Evolutionary conservation across 2,797 vertebrate genomes (phyloP).

Genomic region (Diceros bicornis): DNA sequence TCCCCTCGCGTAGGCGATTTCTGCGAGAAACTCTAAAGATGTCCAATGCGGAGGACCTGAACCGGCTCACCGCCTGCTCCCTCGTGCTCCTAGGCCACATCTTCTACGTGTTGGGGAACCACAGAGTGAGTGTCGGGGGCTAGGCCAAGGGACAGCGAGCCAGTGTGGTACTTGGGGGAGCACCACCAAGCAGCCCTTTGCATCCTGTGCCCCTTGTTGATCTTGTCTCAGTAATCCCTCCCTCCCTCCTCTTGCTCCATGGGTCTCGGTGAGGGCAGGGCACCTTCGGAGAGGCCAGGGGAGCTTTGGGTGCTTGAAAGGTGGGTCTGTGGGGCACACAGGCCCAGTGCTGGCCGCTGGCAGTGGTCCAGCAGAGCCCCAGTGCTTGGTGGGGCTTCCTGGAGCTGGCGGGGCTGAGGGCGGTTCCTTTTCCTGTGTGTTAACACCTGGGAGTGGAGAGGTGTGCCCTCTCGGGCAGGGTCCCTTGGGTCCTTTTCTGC

Average conservation of each 20-base stretch:
- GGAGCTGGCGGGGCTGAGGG: not conserved
- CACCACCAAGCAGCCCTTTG: not conserved
- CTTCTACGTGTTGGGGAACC: conserved; percentile 98
- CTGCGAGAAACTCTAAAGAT: conserved; percentile 98
- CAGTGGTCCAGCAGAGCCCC: not conserved
- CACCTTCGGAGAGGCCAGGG: not conserved
- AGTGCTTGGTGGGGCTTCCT: not conserved
- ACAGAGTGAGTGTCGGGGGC: conserved; percentile 92
- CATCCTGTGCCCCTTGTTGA: not conserved
- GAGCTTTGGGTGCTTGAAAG: not conserved
- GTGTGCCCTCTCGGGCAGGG: not conserved
- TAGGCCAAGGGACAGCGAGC: not conserved
- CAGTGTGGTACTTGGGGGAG: not conserved
- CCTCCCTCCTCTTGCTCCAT: not conserved
- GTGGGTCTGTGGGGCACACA: not conserved
- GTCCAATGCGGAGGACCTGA: conserved; percentile 99
- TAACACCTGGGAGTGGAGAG: not conserved
- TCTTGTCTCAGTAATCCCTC: not conserved
- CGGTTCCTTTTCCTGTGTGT: not conserved
- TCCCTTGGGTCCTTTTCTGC: not conserved
- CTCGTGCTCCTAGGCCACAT: conserved; percentile 98
- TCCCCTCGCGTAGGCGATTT: conserved; percentile 92
- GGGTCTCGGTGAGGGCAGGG: not conserved
- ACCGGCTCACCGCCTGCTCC: conserved; percentile 97
- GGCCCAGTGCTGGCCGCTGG: too few relatives aligned